Base-by-base conservation (phyloP, 2,888 invertebrate species). In the Germaria angustata region DNA sequence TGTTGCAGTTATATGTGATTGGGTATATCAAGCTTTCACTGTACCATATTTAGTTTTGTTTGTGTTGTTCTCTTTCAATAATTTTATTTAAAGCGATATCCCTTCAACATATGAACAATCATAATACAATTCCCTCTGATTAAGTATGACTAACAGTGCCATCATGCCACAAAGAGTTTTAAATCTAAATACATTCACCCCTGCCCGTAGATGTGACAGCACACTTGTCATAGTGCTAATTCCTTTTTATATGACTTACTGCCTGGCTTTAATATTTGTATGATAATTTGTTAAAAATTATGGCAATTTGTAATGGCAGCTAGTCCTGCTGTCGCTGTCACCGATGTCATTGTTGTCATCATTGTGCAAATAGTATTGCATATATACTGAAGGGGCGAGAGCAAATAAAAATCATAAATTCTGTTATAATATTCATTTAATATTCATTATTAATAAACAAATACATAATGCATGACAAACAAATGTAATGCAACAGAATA, bases 361-460 rank as follows among this genome's bases (percentile, higher is more conserved):
- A 3, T 32, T 17, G 11, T 28, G 32, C 53, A 73, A 55, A 55
- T 63, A 44, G 7, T 55, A 22, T 22, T 11, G 44, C 44, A 61
- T 51, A 77, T 13, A 32, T 9, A 55, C 11, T 34, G 51, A 63
- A 59, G 20, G 28, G 36, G n/a, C 49, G 9, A 51, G 17, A 39
- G 15, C 20, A 6, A n/a, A 22, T 15, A 28, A 61, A 78, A 65
- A 72, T 57, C 71, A 79, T 59, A 66, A 79, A 79, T 73, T 81
- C 66, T 78, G 69, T 76, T 75, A 82, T 82, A 82, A 79, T 79
- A 75, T 82, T 71, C 79, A 82, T 79, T 79, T 82, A 75, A 79
- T 79, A 82, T 82, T 75, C 78, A 79, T 82, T 82, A 82, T 82
- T 82, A 75, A 82, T 79, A 79, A 78, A 79, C 65, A 75, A 79